A percentile compares a stretch with the other conserved stretches of the same genome.
phyloP scores from a whole-genome alignment of 2,888 invertebrate species.

The Acheta domesticus region DNA sequence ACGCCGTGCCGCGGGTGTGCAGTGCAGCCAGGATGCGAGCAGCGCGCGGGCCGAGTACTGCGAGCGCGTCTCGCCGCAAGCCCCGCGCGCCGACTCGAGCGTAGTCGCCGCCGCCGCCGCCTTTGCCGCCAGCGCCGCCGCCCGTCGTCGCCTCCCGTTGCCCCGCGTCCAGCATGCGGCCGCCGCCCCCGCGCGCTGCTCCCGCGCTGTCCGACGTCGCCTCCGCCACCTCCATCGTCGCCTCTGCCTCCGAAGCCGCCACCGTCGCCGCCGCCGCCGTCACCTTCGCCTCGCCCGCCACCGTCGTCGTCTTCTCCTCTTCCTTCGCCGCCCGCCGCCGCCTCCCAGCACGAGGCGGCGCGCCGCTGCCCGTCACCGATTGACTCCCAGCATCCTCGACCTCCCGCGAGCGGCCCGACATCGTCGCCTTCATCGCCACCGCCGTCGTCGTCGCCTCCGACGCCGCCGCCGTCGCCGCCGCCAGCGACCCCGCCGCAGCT shows the following conservation, averaged over 20 bases:
- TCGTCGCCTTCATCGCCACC: too few species aligned
- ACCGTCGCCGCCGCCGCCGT: constrained; percentile 41
- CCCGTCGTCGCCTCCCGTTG: neutral
- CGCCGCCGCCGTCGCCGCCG: too few species aligned
- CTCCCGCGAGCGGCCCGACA: neutral
- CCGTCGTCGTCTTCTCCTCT: constrained; percentile 40
- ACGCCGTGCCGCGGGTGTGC: constrained; percentile 34
- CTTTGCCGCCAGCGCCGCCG: neutral
- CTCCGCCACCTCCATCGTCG: constrained; percentile 40
- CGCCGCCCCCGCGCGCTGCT: constrained; percentile 2
- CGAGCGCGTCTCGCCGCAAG: neutral
- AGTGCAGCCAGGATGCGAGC: constrained; percentile 18
- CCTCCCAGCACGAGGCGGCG: constrained; percentile 33
- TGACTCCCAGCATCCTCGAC: neutral
- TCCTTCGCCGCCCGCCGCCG: constrained; percentile 33
- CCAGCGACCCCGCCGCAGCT: too few species aligned
- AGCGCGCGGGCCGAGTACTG: neutral
- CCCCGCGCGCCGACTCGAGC: neutral
- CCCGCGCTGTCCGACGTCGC: constrained; percentile 23
- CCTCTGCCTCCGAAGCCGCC: constrained; percentile 41
- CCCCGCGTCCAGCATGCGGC: neutral
- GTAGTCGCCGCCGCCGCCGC: neutral
- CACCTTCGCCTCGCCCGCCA: constrained; percentile 39
- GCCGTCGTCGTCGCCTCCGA: too few species aligned
- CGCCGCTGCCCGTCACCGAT: constrained; percentile 26